Evolutionary conservation across 2,888 invertebrate species (phyloP), one percentile per base, ranked within the genome.

Genomic region (Papilio elwesi): DNA sequence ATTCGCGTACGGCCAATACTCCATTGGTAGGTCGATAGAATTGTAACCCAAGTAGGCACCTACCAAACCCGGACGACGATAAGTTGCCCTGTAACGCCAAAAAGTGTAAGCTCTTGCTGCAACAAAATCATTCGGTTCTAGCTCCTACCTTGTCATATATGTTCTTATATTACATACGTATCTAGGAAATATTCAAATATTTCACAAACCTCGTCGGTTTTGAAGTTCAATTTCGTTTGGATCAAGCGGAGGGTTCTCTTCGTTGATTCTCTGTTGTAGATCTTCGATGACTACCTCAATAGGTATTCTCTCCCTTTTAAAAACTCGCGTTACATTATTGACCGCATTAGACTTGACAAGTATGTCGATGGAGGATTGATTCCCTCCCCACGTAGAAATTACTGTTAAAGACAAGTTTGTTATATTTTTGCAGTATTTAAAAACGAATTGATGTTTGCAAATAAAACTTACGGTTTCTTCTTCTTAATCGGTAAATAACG

Each of bases 251-350:
- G 97, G 97, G 88, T 97, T 98, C 90, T 97, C 97, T 76, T 95
- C 95, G 78, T 97, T 95, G 75, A 98, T 97, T 65, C 96, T 96
- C 80, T 94, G 94, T 87, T 98, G 97, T 68, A 98, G 87, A 88
- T 98, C 96, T 67, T 96, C 95, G 80, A 98, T 97, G 62, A 97
- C 89, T n/a, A 97, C 92, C 68, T 96, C 94, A 83, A 95, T 97
- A 36, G 94, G 86, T 72, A 97, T 94, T 70, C 95, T 95, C 75
- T 95, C 95, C 53, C 95, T 92, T 71, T 93, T 90, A 51, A 98
- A 93, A 71, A 95, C 90, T 68, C 94, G 89, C 70, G 95, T 94
- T 3, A 97, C 96, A 76, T 95, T 95, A 64, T 94, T 90, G 66
- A 96, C 86, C n/a, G 95, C 94, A 65, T 95, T 92, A 1, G 95